phyloP scores from a whole-genome alignment of 2,888 invertebrate species.

The Ormyrus pomaceus region DNA sequence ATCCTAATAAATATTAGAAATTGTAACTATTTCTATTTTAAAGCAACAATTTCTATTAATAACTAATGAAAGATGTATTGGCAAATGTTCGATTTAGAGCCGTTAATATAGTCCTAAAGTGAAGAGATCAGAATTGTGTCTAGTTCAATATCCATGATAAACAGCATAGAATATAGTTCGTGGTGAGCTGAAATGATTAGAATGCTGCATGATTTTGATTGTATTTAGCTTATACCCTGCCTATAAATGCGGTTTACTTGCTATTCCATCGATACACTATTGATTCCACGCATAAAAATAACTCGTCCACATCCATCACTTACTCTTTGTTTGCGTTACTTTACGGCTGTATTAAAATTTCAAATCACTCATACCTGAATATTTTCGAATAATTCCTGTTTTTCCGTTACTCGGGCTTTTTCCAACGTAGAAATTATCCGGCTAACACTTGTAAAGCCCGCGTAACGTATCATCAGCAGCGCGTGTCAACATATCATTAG shows the following conservation, averaged over 20 bases:
- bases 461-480: slow-evolving; percentile 6
- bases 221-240: slow-evolving; percentile 26
- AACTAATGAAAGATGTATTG: neutral
- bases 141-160: slow-evolving; percentile 43
- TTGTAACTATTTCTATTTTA: no score
- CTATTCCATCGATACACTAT: neutral
- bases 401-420: no score
- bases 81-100: slow-evolving; percentile 8
- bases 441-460: neutral
- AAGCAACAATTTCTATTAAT: neutral
- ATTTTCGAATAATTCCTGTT: no score
- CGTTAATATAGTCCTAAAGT: slow-evolving; percentile 14
- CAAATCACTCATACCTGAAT: no score
- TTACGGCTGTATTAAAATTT: no score
- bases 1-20: no score
- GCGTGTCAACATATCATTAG: slow-evolving; percentile 25
- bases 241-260: slow-evolving; percentile 5
- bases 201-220: slow-evolving; percentile 24
- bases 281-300: neutral
- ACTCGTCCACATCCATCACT: no score
- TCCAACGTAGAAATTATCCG: no score
- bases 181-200: slow-evolving; percentile 41
- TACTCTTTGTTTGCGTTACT: no score
- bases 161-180: slow-evolving; percentile 32
- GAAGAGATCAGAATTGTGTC: slow-evolving; percentile 18